These are phyloP conservation scores for Gymnodraco acuticeps DNA, from an alignment of 2,797 vertebrate genomes.

Conservation along the genomic window DNA sequence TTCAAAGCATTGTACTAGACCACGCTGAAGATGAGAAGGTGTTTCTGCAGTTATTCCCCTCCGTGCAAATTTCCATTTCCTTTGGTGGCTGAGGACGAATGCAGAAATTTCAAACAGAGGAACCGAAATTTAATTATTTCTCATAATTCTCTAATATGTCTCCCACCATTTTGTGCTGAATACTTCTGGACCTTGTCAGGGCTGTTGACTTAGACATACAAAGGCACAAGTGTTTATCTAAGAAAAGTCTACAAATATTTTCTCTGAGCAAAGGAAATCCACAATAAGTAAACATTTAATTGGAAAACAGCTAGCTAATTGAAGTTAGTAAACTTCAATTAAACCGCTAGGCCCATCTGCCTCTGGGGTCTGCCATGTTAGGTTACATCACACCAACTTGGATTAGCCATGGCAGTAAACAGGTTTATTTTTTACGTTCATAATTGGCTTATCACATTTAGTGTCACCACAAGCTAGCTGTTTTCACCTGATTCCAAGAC, in stretches of 20 bases:
- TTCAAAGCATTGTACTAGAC: conserved; percentile 41
- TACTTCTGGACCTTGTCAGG: conserved; percentile 3
- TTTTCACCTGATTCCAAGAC: not conserved
- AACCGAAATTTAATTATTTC: conserved; percentile 31
- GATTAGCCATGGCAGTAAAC: no score
- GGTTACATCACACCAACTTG: no score
- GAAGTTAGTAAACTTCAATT: no score
- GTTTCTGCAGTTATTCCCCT: conserved; percentile 26
- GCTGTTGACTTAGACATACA: conserved; percentile 17
- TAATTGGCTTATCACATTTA: no score
- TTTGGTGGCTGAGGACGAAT: conserved; percentile 27
- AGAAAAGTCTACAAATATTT: not conserved
- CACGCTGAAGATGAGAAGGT: conserved; percentile 27
- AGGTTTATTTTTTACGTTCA: no score
- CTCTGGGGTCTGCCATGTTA: no score
- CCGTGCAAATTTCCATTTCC: conserved; percentile 48
- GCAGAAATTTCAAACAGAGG: conserved; percentile 38
- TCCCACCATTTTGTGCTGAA: conserved; percentile 38
- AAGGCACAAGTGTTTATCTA: not conserved
- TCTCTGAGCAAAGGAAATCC: no score
- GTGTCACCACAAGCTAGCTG: not conserved
- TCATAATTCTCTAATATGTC: conserved; percentile 44
- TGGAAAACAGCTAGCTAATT: no score
- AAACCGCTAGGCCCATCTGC: no score
- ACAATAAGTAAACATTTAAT: no score